Conservation (phyloP, 2,113 vertebrate genomes). For the Hiodon alosoides region DNA sequence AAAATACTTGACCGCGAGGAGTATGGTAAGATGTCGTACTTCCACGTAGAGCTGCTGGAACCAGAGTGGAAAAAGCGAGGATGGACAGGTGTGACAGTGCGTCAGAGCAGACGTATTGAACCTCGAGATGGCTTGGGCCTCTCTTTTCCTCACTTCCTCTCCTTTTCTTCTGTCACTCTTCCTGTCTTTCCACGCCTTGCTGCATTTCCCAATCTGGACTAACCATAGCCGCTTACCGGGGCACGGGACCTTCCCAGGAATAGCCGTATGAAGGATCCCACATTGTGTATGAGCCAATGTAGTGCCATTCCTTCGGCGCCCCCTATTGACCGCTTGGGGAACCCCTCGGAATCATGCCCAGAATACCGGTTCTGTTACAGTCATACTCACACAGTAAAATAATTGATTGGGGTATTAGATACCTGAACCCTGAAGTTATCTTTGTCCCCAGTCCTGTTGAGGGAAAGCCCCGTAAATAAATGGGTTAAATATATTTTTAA, state of each 20-base stretch:
- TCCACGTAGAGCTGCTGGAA: slow-evolving; percentile 89
- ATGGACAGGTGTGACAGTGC: slow-evolving; percentile 92
- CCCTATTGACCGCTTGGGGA: neutral
- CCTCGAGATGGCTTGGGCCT: slow-evolving; percentile 48
- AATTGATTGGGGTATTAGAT: too few relatives aligned
- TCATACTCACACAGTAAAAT: too few relatives aligned
- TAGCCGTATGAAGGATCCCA: neutral
- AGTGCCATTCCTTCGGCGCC: neutral
- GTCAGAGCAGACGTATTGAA: slow-evolving; percentile 54
- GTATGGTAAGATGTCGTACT: slow-evolving; percentile 98
- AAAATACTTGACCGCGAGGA: slow-evolving; percentile 97
- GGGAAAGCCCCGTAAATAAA: too few relatives aligned
- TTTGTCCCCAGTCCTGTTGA: too few relatives aligned
- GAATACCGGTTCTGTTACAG: too few relatives aligned
- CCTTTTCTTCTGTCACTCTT: slow-evolving; percentile 12
- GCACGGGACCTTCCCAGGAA: neutral
- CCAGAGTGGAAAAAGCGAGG: slow-evolving; percentile 91
- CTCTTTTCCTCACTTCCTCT: neutral
- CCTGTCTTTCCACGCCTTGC: neutral
- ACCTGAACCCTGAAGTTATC: too few relatives aligned
- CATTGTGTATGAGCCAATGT: too few relatives aligned
- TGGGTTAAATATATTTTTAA: too few relatives aligned
- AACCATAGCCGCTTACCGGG: neutral
- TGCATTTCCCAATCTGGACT: slow-evolving; percentile 5
- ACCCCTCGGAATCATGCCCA: neutral